Conservation (phyloP, 2,888 invertebrate species). For the Microdon myrmicae region DNA sequence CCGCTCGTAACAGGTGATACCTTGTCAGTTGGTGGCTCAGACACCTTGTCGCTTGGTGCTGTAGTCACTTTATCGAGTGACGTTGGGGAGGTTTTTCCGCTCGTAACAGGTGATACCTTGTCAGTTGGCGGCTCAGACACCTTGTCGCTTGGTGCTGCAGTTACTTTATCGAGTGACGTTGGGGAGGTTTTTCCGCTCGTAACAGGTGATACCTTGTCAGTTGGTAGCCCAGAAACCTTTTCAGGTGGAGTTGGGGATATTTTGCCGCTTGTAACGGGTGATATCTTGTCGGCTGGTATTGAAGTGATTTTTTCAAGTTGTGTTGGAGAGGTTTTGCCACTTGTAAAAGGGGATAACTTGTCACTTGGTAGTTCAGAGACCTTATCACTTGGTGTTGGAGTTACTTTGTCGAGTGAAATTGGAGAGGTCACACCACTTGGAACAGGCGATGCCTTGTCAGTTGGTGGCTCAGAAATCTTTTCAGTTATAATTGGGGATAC, state of each 20-base stretch:
- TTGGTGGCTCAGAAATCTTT: background rate
- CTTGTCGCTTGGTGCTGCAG: too few species aligned
- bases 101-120: conserved; percentile 18
- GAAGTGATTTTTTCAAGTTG: conserved; percentile 10
- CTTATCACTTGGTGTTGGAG: too few species aligned
- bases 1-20: conserved; percentile 22
- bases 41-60: too few species aligned
- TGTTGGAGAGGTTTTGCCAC: conserved; percentile 11
- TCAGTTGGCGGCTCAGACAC: background rate
- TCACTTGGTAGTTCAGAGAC: background rate
- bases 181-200: conserved; percentile 18
- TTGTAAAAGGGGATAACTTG: conserved; percentile 18
- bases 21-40: conserved; percentile 3
- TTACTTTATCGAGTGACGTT: conserved; percentile 4
- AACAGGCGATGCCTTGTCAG: conserved; percentile 11
- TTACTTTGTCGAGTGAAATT: conserved; percentile 4
- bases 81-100: conserved; percentile 10
- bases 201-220: conserved; percentile 11
- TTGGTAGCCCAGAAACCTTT: too few species aligned
- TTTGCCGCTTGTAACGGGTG: conserved; percentile 1
- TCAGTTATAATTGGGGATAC: background rate
- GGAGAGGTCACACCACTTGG: conserved; percentile 18
- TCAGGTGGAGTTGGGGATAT: conserved; percentile 2
- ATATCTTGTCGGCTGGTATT: conserved; percentile 18
- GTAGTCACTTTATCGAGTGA: background rate